These are phyloP conservation scores for Cheumatopsyche charites DNA, from an alignment of 1,140 invertebrate genomes.

Conservation along the genomic window DNA sequence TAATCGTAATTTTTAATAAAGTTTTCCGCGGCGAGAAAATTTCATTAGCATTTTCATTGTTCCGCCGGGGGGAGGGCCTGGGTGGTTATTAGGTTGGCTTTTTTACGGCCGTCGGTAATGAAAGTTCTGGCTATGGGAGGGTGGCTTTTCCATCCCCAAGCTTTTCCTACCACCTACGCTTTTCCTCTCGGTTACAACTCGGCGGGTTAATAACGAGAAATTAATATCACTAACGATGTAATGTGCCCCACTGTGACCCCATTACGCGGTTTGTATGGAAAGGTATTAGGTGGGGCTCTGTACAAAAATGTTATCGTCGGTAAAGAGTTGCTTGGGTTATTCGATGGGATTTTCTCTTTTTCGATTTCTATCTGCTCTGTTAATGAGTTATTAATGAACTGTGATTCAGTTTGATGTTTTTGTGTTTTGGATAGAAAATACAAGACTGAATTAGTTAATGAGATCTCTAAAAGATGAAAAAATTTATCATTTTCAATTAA, in stretches of 20 bases:
- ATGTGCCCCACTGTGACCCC: not conserved
- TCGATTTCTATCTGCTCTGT: no score
- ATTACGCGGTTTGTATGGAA: not conserved
- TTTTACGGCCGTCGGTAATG: slow-evolving; percentile 16
- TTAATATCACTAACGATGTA: slow-evolving; percentile 34
- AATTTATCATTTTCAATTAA: no score
- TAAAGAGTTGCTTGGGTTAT: no score
- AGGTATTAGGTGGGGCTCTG: not conserved
- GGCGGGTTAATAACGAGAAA: slow-evolving; percentile 30
- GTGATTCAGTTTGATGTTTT: no score
- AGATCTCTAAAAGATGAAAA: no score
- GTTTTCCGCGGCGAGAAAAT: slow-evolving; percentile 34
- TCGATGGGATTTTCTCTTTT: no score
- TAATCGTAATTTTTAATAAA: slow-evolving; percentile 38
- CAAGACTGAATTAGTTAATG: no score
- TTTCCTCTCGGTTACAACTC: slow-evolving; percentile 4
- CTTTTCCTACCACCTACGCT: not conserved
- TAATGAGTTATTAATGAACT: no score
- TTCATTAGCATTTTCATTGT: slow-evolving; percentile 38
- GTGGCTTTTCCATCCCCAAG: not conserved
- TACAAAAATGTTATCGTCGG: no score
- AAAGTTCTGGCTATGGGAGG: slow-evolving; percentile 18
- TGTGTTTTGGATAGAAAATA: no score
- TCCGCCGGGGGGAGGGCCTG: slow-evolving; percentile 17
- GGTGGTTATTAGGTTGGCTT: slow-evolving; percentile 34